Conservation (phyloP, 92 coral and sea anemone genomes). For the Heteractis magnifica region DNA sequence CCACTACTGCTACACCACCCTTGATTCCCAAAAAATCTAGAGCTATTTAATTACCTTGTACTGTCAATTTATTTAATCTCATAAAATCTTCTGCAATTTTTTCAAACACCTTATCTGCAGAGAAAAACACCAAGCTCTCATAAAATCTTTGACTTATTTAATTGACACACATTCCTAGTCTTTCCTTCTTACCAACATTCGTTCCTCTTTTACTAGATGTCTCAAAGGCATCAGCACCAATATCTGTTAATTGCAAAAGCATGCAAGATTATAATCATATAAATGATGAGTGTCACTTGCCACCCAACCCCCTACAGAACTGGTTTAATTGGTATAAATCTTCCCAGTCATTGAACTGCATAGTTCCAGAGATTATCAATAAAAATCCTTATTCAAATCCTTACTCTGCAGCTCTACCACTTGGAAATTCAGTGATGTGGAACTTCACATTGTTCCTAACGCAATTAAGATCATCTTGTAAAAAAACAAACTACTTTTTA, state of each 20-base stretch:
- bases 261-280: neutral
- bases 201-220: slow-evolving; percentile 95
- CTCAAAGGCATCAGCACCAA: slow-evolving; percentile 86
- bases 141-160: neutral
- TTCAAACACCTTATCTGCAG: slow-evolving; percentile 85
- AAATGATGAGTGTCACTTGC: neutral
- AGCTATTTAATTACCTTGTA: slow-evolving; percentile 39
- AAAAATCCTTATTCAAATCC: too few relatives aligned
- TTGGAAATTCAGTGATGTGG: too few relatives aligned
- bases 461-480: too few relatives aligned
- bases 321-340: too few relatives aligned
- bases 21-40: too few relatives aligned
- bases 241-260: slow-evolving; percentile 39
- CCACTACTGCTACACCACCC: too few relatives aligned
- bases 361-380: too few relatives aligned
- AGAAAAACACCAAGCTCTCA: neutral
- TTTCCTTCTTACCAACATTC: slow-evolving; percentile 76
- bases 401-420: too few relatives aligned
- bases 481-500: too few relatives aligned
- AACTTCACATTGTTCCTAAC: too few relatives aligned
- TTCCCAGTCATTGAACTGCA: too few relatives aligned
- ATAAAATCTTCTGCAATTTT: slow-evolving; percentile 90
- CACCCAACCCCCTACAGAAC: neutral
- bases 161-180: neutral
- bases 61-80: slow-evolving; percentile 49